Percentiles rank a stretch among this genome's conserved stretches.
Evolutionary conservation across 1,140 invertebrate species (phyloP).

Genomic region (Cotesia vestalis): DNA sequence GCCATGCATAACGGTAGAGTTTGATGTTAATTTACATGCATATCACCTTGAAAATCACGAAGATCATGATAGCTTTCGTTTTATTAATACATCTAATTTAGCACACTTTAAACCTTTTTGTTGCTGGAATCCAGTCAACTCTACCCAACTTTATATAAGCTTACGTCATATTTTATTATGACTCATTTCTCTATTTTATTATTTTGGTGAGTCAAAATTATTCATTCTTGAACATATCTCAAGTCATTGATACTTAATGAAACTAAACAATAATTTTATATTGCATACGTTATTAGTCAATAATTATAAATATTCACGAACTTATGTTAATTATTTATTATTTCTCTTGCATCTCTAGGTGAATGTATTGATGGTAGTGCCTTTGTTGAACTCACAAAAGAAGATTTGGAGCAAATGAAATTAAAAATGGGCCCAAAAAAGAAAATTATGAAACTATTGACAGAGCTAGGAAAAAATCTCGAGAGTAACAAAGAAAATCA

Average conservation of each 20-base stretch:
- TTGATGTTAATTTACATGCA: slow-evolving; percentile 1
- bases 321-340: slow-evolving; percentile 6
- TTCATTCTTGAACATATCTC: too few species aligned
- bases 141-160: background rate
- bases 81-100: background rate
- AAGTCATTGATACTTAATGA: background rate
- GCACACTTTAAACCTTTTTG: slow-evolving; percentile 13
- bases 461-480: too few species aligned
- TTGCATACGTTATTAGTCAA: background rate
- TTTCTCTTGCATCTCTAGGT: background rate
- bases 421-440: background rate
- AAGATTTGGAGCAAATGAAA: background rate
- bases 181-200: background rate
- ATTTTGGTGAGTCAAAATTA: too few species aligned
- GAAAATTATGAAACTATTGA: background rate
- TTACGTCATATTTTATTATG: background rate
- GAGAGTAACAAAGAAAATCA: too few species aligned
- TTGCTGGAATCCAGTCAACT: background rate
- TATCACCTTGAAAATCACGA: background rate
- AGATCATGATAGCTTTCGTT: background rate
- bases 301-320: background rate
- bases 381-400: background rate
- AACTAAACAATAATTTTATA: background rate
- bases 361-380: background rate
- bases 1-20: background rate